Conservation (phyloP, 2,113 vertebrate species). For the Leucopternis melanops region DNA sequence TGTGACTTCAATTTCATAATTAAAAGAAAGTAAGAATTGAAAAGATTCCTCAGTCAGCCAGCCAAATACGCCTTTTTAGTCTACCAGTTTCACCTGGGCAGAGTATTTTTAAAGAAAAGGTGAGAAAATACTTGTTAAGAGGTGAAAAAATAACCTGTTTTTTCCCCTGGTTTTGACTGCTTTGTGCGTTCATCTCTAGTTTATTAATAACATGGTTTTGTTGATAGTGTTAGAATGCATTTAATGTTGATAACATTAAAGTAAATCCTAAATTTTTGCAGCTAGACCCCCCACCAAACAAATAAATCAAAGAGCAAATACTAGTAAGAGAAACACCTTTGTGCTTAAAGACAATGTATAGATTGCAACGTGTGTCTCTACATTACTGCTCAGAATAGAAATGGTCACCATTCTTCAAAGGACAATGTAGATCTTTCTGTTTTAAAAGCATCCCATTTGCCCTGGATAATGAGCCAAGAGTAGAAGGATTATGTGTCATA, state of each 20-base stretch:
- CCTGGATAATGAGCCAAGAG: not conserved
- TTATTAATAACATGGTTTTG: not conserved
- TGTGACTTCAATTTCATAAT: not conserved
- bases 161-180: not conserved
- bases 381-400: not conserved
- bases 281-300: not conserved
- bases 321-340: not conserved
- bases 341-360: not conserved
- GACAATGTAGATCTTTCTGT: not conserved
- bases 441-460: not conserved
- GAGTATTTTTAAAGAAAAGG: not conserved
- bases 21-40: not conserved
- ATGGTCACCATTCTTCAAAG: not conserved
- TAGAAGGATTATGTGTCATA: not conserved
- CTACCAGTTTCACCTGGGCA: not conserved
- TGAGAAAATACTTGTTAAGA: not conserved
- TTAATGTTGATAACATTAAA: not conserved
- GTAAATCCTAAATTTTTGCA: not conserved
- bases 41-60: not conserved
- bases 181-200: not conserved
- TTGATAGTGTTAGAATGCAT: not conserved
- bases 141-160: not conserved
- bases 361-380: not conserved
- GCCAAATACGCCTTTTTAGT: rapidly evolving
- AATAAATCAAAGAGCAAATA: not conserved